Conservation (phyloP, 2,797 vertebrate genomes). For the Coluber constrictor region DNA sequence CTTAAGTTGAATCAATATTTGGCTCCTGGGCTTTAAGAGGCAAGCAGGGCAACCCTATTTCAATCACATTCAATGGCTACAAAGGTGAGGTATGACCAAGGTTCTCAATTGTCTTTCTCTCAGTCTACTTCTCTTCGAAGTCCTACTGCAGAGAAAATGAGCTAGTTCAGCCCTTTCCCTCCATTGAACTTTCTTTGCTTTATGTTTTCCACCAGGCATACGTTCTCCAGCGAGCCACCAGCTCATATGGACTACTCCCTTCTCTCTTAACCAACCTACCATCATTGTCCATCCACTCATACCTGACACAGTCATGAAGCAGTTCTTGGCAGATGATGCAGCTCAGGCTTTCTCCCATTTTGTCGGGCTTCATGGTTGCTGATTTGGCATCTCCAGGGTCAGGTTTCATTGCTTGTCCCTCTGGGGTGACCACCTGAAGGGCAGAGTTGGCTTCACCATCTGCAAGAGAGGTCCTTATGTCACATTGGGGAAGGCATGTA, state of each 20-base stretch:
- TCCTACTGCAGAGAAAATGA: background rate
- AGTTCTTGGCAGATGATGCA: constrained; percentile 97
- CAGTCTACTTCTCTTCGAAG: background rate
- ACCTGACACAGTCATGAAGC: constrained; percentile 95
- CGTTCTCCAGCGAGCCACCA: background rate
- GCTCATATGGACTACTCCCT: too few relatives aligned
- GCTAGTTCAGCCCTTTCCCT: background rate
- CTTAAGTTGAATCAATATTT: background rate
- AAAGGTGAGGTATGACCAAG: background rate
- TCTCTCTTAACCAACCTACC: background rate
- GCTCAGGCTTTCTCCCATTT: constrained; percentile 94
- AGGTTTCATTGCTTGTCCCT: constrained; percentile 54
- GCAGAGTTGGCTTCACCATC: constrained; percentile 46
- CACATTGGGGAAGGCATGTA: background rate
- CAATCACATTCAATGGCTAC: too few relatives aligned
- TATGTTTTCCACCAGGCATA: background rate
- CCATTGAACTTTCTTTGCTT: background rate
- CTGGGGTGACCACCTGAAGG: constrained; percentile 48
- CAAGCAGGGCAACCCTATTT: background rate
- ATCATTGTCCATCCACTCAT: background rate
- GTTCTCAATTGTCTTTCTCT: background rate
- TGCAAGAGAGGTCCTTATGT: constrained; percentile 41
- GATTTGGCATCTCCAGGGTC: constrained; percentile 58
- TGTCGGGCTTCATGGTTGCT: constrained; percentile 80
- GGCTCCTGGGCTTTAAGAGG: background rate